These are phyloP conservation scores for Leucophenga montana DNA, from an alignment of 2,888 invertebrate species.

Conservation along the genomic window DNA sequence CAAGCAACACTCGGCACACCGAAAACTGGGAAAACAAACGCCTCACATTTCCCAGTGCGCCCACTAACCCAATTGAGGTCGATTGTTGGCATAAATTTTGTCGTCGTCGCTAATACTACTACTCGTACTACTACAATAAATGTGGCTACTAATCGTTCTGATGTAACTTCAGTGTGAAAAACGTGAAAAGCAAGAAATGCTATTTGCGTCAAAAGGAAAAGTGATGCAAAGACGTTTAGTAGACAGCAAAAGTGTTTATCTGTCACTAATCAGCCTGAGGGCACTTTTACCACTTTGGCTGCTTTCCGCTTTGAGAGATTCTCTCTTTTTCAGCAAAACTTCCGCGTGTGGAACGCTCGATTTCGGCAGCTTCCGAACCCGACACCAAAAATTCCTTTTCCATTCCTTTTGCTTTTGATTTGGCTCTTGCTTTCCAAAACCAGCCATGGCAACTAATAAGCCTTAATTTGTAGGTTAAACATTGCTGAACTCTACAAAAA, in stretches of 20 bases:
- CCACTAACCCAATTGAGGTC: conserved; percentile 13
- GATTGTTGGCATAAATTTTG: conserved; percentile 2
- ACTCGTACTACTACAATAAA: too few species aligned
- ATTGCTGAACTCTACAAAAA: too few species aligned
- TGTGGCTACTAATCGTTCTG: neutral
- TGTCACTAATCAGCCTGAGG: conserved; percentile 16
- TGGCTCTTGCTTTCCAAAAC: too few species aligned
- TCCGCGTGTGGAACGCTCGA: neutral
- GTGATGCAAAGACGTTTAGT: neutral
- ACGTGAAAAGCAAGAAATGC: neutral
- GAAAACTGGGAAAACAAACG: too few species aligned
- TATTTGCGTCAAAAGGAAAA: neutral
- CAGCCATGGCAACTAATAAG: too few species aligned
- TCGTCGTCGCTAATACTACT: too few species aligned
- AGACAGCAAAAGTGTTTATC: conserved; percentile 17
- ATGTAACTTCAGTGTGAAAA: neutral
- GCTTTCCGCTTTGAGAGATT: too few species aligned
- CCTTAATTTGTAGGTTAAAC: too few species aligned
- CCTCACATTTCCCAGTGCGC: too few species aligned
- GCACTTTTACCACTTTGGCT: neutral
- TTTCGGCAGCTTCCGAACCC: neutral
- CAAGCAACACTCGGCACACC: too few species aligned
- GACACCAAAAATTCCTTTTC: too few species aligned
- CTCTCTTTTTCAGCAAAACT: neutral
- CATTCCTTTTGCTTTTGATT: too few species aligned